Evolutionary conservation across 1,140 invertebrate species (phyloP).

Genomic region (Penaeus vannamei): DNA sequence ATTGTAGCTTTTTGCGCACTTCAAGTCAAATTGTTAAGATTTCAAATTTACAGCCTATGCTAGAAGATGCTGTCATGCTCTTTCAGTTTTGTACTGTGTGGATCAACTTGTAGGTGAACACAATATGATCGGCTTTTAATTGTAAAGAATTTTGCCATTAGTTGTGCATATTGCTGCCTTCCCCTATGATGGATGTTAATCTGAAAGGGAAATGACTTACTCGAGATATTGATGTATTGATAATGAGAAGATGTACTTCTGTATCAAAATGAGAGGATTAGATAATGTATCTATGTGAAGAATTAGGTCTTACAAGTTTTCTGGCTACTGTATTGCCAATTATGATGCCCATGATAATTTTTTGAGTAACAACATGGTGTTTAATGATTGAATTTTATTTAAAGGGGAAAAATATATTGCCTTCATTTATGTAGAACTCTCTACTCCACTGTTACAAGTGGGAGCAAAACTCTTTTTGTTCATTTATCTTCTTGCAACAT

Average conservation of each 20-base stretch:
- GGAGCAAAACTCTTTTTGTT: conserved; percentile 53
- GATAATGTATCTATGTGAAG: conserved; percentile 30
- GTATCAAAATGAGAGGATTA: conserved; percentile 24
- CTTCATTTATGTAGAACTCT: conserved; percentile 56
- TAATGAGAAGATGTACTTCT: conserved; percentile 2
- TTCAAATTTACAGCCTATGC: conserved; percentile 18
- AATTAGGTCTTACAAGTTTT: conserved; percentile 39
- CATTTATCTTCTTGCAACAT: conserved; percentile 54
- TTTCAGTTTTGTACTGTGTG: conserved; percentile 9
- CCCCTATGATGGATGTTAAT: conserved; percentile 38
- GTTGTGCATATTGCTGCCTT: not conserved
- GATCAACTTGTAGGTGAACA: conserved; percentile 50
- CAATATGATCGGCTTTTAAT: conserved; percentile 8
- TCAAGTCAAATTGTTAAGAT: conserved; percentile 9
- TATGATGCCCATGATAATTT: conserved; percentile 45
- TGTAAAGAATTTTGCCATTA: conserved; percentile 38
- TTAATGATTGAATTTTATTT: conserved; percentile 55
- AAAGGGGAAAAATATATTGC: conserved; percentile 48
- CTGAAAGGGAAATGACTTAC: not conserved
- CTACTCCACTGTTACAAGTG: conserved; percentile 37
- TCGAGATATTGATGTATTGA: too few relatives aligned
- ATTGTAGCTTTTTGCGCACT: conserved; percentile 28
- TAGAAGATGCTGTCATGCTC: conserved; percentile 26
- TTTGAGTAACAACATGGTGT: conserved; percentile 49
- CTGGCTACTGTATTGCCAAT: conserved; percentile 49